Conservation (phyloP, 2,797 vertebrate species). For the Argentina silus region DNA sequence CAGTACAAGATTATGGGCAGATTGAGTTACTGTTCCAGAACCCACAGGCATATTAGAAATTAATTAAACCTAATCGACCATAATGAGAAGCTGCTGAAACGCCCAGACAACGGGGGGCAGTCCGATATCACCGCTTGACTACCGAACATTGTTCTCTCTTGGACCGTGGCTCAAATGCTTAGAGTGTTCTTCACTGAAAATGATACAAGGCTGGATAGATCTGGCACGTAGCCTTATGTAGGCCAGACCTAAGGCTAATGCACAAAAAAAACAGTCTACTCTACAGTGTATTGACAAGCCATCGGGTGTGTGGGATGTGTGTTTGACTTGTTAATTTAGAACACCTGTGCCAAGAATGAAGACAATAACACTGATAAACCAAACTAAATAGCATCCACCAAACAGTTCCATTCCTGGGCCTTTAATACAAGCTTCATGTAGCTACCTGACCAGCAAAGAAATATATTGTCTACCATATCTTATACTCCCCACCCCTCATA, state of each 20-base stretch:
- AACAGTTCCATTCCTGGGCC: too few species aligned
- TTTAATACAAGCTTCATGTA: too few species aligned
- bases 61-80: slow-evolving; percentile 39
- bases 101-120: slow-evolving; percentile 33
- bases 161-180: slow-evolving; percentile 37
- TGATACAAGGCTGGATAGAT: slow-evolving; percentile 17
- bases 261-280: not conserved
- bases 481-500: too few species aligned
- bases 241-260: too few species aligned
- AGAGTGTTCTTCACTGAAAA: not conserved
- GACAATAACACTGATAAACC: too few species aligned
- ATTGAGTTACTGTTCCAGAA: slow-evolving; percentile 60
- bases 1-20: slow-evolving; percentile 40
- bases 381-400: too few species aligned
- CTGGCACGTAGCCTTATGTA: not conserved
- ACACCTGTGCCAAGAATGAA: too few species aligned
- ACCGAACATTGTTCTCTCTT: slow-evolving; percentile 39
- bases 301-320: too few species aligned
- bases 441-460: too few species aligned
- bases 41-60: slow-evolving; percentile 50
- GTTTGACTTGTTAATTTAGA: too few species aligned
- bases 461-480: too few species aligned
- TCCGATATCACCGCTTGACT: slow-evolving; percentile 40
- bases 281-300: not conserved
- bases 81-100: slow-evolving; percentile 76